Evolutionary conservation across 1,140 invertebrate species (phyloP).

Genomic region (Neodiprion virginianus): DNA sequence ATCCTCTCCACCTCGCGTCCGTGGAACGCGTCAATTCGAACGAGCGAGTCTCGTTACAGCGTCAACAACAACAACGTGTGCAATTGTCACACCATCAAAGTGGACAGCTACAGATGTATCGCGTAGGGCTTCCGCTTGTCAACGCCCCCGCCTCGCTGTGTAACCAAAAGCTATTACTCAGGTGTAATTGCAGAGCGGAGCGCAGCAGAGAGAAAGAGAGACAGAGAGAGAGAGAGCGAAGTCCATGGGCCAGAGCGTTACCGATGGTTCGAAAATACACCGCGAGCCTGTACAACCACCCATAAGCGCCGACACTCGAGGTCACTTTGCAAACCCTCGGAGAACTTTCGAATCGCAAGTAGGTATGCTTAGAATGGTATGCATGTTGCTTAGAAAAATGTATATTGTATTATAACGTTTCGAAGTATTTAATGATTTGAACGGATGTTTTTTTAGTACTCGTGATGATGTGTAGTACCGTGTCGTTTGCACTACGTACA

Average conservation of each 20-base stretch:
- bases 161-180: slow-evolving; percentile 45
- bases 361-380: no score
- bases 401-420: no score
- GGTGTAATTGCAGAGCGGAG: slow-evolving; percentile 46
- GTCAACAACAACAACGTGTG: slow-evolving; percentile 51
- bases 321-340: no score
- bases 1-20: no score
- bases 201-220: not conserved
- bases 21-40: slow-evolving; percentile 31
- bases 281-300: not conserved
- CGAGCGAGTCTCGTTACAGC: slow-evolving; percentile 42
- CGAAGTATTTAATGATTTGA: no score
- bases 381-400: no score
- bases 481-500: no score
- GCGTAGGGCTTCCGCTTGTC: slow-evolving; percentile 31
- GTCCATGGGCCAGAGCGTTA: not conserved
- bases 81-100: slow-evolving; percentile 61
- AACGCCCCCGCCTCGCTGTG: not conserved
- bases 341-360: no score
- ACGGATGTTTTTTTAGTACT: no score
- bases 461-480: no score
- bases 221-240: no score
- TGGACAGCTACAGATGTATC: slow-evolving; percentile 60
- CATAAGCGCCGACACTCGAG: no score
- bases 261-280: not conserved